phyloP scores from a whole-genome alignment of 2,888 invertebrate species.

The Drosophila infuscata region DNA sequence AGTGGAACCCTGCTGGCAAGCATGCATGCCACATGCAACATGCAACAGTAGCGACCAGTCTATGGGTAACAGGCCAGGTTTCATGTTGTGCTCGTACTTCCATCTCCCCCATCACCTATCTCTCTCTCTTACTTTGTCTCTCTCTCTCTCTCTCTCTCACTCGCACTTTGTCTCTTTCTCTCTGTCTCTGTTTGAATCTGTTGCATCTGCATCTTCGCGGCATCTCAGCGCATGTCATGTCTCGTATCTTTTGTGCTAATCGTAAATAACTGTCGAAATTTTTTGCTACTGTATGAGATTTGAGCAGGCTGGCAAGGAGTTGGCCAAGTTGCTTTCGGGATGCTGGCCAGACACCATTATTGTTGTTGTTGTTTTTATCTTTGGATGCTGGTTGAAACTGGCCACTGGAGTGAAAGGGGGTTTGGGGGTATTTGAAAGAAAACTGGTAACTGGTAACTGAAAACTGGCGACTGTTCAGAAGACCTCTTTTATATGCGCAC shows the following conservation, averaged over 20 bases:
- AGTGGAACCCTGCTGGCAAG: slow-evolving; percentile 32
- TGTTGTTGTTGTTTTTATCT: slow-evolving; percentile 34
- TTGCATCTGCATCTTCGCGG: slow-evolving; percentile 57
- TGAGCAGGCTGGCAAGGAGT: slow-evolving; percentile 69
- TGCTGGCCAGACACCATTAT: slow-evolving; percentile 28
- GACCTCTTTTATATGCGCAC: slow-evolving; percentile 77
- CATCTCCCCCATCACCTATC: background rate
- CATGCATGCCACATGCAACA: slow-evolving; percentile 50
- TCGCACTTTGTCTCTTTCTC: background rate
- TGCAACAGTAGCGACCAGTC: slow-evolving; percentile 64
- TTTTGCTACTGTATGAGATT: slow-evolving; percentile 81
- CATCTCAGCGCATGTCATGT: slow-evolving; percentile 79
- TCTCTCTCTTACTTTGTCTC: background rate
- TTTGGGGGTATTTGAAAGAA: background rate
- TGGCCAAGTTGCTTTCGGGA: slow-evolving; percentile 54
- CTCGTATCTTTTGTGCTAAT: slow-evolving; percentile 80
- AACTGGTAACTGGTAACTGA: slow-evolving; percentile 15
- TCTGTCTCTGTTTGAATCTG: background rate
- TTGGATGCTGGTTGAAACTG: slow-evolving; percentile 36
- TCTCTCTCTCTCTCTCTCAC: background rate
- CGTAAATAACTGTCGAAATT: slow-evolving; percentile 81
- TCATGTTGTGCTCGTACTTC: slow-evolving; percentile 8
- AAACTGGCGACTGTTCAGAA: slow-evolving; percentile 44
- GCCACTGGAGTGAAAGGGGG: background rate
- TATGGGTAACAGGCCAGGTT: slow-evolving; percentile 17